These are phyloP conservation scores for Galeopsomyia nigrocyanea DNA, from an alignment of 2,888 invertebrate genomes.

Conservation along the genomic window DNA sequence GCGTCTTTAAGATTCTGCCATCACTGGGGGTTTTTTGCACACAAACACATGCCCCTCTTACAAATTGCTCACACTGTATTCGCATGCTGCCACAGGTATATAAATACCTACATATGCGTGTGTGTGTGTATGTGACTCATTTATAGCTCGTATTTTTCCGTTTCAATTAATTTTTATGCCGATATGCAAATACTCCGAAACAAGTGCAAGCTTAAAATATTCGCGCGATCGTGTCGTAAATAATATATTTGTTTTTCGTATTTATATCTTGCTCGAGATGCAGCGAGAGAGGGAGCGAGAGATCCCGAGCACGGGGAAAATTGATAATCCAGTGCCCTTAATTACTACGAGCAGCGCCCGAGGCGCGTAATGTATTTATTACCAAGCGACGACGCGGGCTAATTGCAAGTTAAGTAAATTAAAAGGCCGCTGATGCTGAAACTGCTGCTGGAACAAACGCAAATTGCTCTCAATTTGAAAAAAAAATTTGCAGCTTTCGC, in stretches of 20 bases:
- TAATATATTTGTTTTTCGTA: not conserved
- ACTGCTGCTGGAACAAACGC: not conserved
- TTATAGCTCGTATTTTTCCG: constrained; percentile 17
- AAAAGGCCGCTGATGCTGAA: constrained; percentile 14
- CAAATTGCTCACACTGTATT: constrained; percentile 40
- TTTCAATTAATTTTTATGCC: constrained; percentile 19
- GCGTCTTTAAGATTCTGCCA: constrained; percentile 39
- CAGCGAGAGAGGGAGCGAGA: not conserved
- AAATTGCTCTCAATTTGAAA: not conserved
- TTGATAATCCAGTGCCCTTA: too few relatives aligned
- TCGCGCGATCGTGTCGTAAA: not conserved
- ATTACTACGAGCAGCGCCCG: too few relatives aligned
- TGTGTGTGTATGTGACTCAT: not conserved
- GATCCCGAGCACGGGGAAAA: not conserved
- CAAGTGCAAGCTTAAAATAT: too few relatives aligned
- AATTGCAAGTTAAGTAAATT: constrained; percentile 27
- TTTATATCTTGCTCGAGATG: not conserved
- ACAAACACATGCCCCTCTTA: constrained; percentile 4
- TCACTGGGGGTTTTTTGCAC: not conserved
- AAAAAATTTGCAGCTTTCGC: not conserved
- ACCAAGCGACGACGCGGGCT: not conserved
- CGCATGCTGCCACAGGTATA: not conserved
- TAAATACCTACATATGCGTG: too few relatives aligned
- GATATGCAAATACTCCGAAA: not conserved
- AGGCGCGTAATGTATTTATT: too few relatives aligned